These are phyloP conservation scores for Apostichopus japonicus DNA, from an alignment of 35 echinoderm and acorn worm genomes.

Conservation along the genomic window DNA sequence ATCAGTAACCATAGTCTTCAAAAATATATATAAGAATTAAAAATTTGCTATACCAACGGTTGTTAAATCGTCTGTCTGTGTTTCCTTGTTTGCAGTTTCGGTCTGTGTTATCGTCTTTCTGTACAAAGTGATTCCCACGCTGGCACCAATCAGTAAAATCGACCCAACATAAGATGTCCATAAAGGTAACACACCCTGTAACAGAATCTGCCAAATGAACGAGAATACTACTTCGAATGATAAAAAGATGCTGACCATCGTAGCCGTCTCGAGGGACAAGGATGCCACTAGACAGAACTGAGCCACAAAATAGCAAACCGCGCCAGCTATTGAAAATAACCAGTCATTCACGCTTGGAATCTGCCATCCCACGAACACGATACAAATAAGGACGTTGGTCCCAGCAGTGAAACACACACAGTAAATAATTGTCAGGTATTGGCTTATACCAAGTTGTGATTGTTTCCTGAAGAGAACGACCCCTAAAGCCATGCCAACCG, in stretches of 20 bases:
- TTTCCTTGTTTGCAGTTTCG: no score
- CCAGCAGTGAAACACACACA: no score
- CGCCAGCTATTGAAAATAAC: background rate
- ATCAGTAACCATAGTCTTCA: no score
- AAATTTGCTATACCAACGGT: no score
- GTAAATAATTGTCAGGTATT: background rate
- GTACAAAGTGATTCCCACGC: constrained; percentile 2
- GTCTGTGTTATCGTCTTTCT: background rate
- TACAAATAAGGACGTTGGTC: background rate
- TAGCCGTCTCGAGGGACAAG: background rate
- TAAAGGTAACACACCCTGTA: background rate
- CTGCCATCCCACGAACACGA: background rate
- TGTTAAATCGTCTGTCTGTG: no score
- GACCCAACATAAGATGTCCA: constrained; percentile 6
- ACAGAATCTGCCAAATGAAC: background rate
- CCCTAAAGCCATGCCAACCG: background rate
- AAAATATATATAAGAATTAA: no score
- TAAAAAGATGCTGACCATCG: background rate
- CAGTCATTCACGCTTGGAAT: background rate
- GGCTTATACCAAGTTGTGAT: background rate
- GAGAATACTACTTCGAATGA: background rate
- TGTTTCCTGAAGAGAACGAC: background rate
- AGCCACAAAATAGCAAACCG: background rate
- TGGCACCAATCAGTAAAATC: background rate
- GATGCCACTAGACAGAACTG: background rate